phyloP scores from a whole-genome alignment of 2,113 vertebrate species.

The Loxodonta africana region DNA sequence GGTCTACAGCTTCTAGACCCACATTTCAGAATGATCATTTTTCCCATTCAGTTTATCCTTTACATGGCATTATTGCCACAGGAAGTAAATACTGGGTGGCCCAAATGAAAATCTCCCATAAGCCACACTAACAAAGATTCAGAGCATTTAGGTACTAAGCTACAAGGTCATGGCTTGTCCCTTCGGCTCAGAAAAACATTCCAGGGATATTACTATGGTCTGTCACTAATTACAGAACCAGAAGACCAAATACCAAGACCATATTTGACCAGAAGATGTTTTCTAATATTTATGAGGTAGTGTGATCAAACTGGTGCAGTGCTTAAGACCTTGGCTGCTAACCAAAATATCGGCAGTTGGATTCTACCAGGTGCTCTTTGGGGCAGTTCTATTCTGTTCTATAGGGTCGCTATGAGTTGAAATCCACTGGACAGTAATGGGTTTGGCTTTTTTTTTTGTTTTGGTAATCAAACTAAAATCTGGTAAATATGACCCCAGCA shows the following conservation, averaged over 20 bases:
- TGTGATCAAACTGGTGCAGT: conserved; percentile 27
- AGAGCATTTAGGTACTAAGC: background rate
- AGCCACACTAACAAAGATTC: background rate
- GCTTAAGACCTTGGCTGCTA: too few species aligned
- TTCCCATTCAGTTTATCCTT: background rate
- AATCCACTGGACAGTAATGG: too few species aligned
- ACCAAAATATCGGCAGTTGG: too few species aligned
- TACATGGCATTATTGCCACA: background rate
- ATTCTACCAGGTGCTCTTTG: too few species aligned
- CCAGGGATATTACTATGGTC: conserved; percentile 51
- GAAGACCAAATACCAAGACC: conserved; percentile 67
- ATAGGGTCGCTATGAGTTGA: too few species aligned
- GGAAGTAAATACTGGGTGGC: background rate
- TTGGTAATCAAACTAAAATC: background rate
- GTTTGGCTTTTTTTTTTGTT: too few species aligned
- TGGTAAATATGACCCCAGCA: conserved; percentile 17
- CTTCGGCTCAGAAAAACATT: conserved; percentile 68
- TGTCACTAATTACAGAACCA: conserved; percentile 59
- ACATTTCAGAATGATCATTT: background rate
- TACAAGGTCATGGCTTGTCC: background rate
- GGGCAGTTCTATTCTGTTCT: too few species aligned
- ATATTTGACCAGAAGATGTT: conserved; percentile 67
- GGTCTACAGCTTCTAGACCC: background rate
- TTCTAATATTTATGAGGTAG: conserved; percentile 63
- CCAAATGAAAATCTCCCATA: background rate